Evolutionary conservation across 2,797 vertebrate genomes (phyloP), one percentile per base, ranked within the genome.

Genomic region (Novumbra hubbsi): DNA sequence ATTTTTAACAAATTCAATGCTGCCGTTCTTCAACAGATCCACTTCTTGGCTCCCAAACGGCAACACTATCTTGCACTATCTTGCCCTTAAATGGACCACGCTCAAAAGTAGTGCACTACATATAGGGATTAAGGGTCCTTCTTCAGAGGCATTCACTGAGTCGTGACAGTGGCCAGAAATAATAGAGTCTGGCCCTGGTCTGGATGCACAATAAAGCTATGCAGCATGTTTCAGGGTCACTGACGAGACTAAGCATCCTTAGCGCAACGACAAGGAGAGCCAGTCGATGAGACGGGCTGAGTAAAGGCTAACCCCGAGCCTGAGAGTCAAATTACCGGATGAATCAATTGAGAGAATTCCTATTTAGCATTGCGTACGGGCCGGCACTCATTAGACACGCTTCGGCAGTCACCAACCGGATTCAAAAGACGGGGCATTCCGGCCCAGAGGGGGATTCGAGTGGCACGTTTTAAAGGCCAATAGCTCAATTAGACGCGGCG

Each of bases 331-430:
- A 89, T 90, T 81, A 91, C 83, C 86, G 88, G 88, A 89, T 81
- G 88, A 85, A 85, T 89, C 84, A 91, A 91, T 91, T 87, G 87
- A 86, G 80, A 76, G 79, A 83, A 86, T 83, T 81, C 83, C 78
- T 91, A 83, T 92, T 91, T 85, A 90, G 84, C 88, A 90, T 91
- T 86, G 88, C 89, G 84, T 89, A 85, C 85, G 78, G 70, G 81
- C 11, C 77, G 81, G 81, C 86, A 86, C 89, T 90, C 86, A 91
- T 94, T 92, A 91, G 89, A 84, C 85, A 86, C 86, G 84, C 87
- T 87, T 82, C 80, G 85, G 83, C 87, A 89, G 90, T 79, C 79
- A 73, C 52, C 81, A 83, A 81, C 90, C 78, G 88, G 84, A 91
- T 91, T 91, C 84, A 74, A 55, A 80, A 87, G 63, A 77, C 30